phyloP scores from a whole-genome alignment of 2,797 vertebrate genomes.

The Steatocranus sp. region DNA sequence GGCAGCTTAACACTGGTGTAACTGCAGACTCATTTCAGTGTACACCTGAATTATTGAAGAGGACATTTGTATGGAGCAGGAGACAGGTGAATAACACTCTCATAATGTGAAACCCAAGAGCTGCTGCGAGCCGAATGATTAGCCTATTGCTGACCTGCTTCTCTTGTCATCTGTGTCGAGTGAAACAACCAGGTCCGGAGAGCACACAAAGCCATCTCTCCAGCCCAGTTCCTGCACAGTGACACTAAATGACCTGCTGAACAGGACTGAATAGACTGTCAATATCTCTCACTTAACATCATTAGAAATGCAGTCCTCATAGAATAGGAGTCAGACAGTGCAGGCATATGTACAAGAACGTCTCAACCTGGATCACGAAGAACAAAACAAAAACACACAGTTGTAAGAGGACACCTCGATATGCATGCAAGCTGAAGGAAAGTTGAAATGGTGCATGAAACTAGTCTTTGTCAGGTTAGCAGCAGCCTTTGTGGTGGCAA shows the following conservation, averaged over 20 bases:
- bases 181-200: conserved; percentile 16
- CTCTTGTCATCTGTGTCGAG: conserved; percentile 36
- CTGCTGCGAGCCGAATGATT: conserved; percentile 29
- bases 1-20: conserved; percentile 25
- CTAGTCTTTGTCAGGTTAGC: conserved; percentile 10
- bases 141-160: conserved; percentile 48
- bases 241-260: conserved; percentile 3
- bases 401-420: background rate
- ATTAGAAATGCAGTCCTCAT: background rate
- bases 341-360: background rate
- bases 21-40: conserved; percentile 30
- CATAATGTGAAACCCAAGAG: conserved; percentile 61
- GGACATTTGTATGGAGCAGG: conserved; percentile 64
- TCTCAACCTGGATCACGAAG: background rate
- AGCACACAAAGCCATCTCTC: background rate
- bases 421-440: background rate
- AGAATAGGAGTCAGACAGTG: background rate
- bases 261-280: background rate
- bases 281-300: background rate
- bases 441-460: background rate
- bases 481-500: conserved; percentile 23
- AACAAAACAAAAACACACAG: background rate
- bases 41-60: conserved; percentile 64
- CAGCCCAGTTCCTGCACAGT: background rate
- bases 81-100: conserved; percentile 60